These are phyloP conservation scores for Mythimna pallens DNA, from an alignment of 2,888 invertebrate species.

Conservation along the genomic window DNA sequence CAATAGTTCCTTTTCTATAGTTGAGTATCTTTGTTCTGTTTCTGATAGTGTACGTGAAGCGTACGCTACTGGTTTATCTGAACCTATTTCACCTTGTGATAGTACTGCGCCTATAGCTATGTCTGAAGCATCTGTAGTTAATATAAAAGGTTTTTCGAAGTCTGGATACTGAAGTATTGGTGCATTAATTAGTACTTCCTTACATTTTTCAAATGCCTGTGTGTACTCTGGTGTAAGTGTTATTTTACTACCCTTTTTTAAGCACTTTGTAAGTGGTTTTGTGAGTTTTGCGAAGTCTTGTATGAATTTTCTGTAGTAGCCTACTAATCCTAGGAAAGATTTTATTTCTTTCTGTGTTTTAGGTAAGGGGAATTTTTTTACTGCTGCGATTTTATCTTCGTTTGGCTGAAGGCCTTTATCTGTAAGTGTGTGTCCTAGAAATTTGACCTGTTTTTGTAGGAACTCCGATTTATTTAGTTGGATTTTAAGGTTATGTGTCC, in stretches of 20 bases:
- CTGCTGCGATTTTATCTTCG: constrained; percentile 62
- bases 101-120: constrained; percentile 66
- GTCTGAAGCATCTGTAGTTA: constrained; percentile 67
- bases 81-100: constrained; percentile 64
- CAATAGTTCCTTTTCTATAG: constrained; percentile 74
- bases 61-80: constrained; percentile 24
- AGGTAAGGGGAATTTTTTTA: constrained; percentile 60
- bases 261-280: background rate
- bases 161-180: constrained; percentile 75
- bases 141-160: constrained; percentile 66
- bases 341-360: constrained; percentile 40
- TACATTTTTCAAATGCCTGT: constrained; percentile 65
- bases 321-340: background rate
- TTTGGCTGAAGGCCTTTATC: constrained; percentile 63
- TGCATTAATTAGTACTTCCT: constrained; percentile 64
- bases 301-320: background rate
- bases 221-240: constrained; percentile 3
- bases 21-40: constrained; percentile 61
- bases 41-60: constrained; percentile 62
- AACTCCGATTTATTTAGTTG: constrained; percentile 61
- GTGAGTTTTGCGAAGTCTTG: background rate
- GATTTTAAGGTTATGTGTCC: constrained; percentile 54
- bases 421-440: constrained; percentile 57
- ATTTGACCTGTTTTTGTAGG: constrained; percentile 46
- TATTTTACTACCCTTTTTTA: background rate